These are phyloP conservation scores for Carposina sasakii DNA, from an alignment of 1,140 invertebrate genomes.

Conservation along the genomic window DNA sequence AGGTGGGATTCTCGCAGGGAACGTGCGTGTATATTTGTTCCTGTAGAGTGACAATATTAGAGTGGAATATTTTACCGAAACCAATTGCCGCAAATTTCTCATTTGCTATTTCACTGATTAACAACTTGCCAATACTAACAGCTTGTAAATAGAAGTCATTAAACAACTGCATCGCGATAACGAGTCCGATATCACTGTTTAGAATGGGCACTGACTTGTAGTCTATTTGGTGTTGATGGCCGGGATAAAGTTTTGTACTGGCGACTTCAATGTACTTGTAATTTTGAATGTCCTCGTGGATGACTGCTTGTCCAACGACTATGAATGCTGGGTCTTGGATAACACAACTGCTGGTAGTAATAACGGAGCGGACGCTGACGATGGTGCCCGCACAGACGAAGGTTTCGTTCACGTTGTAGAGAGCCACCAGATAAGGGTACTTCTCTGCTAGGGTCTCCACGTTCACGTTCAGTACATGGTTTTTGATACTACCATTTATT, in stretches of 20 bases:
- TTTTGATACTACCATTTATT: neutral
- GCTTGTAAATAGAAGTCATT: constrained; percentile 26
- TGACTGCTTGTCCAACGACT: constrained; percentile 28
- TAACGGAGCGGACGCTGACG: constrained; percentile 32
- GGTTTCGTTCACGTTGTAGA: constrained; percentile 29
- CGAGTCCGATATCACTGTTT: constrained; percentile 45
- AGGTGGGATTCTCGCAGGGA: constrained; percentile 44
- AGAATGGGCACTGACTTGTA: constrained; percentile 21
- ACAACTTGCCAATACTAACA: constrained; percentile 31
- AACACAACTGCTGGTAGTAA: constrained; percentile 43
- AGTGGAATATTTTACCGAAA: constrained; percentile 27
- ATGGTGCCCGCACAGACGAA: constrained; percentile 41
- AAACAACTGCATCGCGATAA: constrained; percentile 27
- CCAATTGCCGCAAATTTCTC: constrained; percentile 35
- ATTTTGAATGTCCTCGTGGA: constrained; percentile 18
- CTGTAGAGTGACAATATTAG: constrained; percentile 29
- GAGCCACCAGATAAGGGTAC: constrained; percentile 41
- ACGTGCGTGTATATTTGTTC: constrained; percentile 34
- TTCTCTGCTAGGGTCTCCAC: constrained; percentile 42
- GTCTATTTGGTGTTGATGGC: constrained; percentile 26
- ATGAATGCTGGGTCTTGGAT: constrained; percentile 26
- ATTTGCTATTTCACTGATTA: constrained; percentile 33
- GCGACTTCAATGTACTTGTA: constrained; percentile 31
- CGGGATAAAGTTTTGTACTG: constrained; percentile 27
- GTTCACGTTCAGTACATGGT: neutral